A percentile compares a stretch with the other conserved stretches of the same genome.
phyloP scores from a whole-genome alignment of 2,888 invertebrate genomes.

The Dasysyrphus tricinctus region DNA sequence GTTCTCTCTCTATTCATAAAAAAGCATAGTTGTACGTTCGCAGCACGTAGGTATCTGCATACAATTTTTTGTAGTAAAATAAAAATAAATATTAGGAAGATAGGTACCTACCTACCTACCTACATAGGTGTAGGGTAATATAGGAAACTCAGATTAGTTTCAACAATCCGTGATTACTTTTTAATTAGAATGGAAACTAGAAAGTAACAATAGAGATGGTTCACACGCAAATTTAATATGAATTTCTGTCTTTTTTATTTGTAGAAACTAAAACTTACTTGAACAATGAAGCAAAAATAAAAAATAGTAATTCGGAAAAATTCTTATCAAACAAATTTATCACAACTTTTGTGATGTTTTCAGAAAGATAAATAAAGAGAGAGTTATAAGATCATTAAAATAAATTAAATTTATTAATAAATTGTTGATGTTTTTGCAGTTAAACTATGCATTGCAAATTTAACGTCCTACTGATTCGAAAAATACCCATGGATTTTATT shows the following conservation, averaged over 20 bases:
- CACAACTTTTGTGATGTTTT: slow-evolving; percentile 2
- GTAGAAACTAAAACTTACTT: not conserved
- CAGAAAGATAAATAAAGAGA: not conserved
- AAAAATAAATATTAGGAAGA: not conserved
- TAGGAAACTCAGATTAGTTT: slow-evolving; percentile 2
- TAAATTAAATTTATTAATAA: not conserved
- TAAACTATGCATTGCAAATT: not conserved
- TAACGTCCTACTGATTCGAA: too few species aligned
- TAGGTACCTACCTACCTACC: not conserved
- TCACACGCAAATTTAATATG: slow-evolving; percentile 9
- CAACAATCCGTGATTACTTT: slow-evolving; percentile 15
- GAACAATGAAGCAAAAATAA: slow-evolving; percentile 25
- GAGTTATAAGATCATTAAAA: not conserved
- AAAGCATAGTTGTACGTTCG: not conserved
- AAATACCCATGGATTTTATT: too few species aligned
- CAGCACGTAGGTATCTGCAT: not conserved
- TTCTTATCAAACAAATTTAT: slow-evolving; percentile 5
- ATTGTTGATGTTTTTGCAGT: not conserved
- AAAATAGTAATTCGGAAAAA: not conserved
- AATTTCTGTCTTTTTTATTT: slow-evolving; percentile 16
- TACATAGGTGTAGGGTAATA: not conserved
- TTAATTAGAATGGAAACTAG: slow-evolving; percentile 21
- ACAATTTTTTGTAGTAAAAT: not conserved
- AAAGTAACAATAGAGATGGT: slow-evolving; percentile 27
- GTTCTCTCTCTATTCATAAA: not conserved